phyloP scores from a whole-genome alignment of 1,140 invertebrate species.

The Cylas formicarius region DNA sequence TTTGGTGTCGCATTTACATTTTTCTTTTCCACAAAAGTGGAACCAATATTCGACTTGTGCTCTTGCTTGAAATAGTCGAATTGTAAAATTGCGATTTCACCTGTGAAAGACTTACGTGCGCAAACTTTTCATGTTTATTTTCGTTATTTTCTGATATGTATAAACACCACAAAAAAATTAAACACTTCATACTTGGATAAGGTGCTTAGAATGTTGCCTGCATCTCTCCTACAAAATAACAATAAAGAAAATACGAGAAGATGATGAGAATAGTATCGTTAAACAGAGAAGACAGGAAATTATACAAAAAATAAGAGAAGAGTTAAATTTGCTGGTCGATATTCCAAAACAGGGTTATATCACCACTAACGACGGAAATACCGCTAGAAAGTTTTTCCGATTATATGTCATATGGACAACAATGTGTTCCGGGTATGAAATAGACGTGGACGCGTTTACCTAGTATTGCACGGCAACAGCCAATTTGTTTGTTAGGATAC shows the following conservation, averaged over 20 bases:
- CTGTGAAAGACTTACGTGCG: too few species aligned
- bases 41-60: too few species aligned
- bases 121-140: not conserved
- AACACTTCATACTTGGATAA: slow-evolving; percentile 8
- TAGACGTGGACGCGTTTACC: slow-evolving; percentile 22
- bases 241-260: slow-evolving; percentile 3
- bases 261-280: too few species aligned
- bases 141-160: too few species aligned
- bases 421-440: slow-evolving; percentile 26
- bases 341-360: slow-evolving; percentile 11
- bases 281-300: slow-evolving; percentile 5
- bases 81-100: too few species aligned
- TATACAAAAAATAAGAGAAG: slow-evolving; percentile 5
- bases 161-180: too few species aligned
- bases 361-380: slow-evolving; percentile 13
- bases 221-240: slow-evolving; percentile 10
- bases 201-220: slow-evolving; percentile 6
- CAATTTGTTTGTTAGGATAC: slow-evolving; percentile 31
- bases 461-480: slow-evolving; percentile 24
- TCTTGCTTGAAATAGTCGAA: too few species aligned
- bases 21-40: too few species aligned
- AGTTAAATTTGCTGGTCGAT: slow-evolving; percentile 4
- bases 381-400: slow-evolving; percentile 10
- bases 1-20: too few species aligned
- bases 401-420: slow-evolving; percentile 27